Evolutionary conservation across 2,113 vertebrate genomes (phyloP), one percentile per base, ranked within the genome.

Genomic region (Mormyrus lacerda): DNA sequence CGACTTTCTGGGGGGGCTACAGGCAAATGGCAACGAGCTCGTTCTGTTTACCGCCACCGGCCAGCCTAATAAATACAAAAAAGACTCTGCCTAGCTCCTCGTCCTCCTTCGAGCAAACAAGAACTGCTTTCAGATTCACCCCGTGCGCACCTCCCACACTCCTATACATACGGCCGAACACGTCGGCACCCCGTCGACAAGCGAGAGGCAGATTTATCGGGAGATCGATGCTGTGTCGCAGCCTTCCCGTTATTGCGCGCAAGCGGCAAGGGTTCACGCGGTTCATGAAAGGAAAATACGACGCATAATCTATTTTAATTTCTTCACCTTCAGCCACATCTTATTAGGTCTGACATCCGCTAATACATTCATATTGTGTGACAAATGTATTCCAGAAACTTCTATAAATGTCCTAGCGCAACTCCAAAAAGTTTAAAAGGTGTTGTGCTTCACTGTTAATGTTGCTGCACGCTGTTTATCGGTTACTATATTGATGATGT

Each of bases 301-400:
- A 84, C 24, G 24, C 39, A 21, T 47, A 47, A 84, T 84, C 44
- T 24, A 84, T 84, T 47, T 84, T 84, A 84, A 84, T 84, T 84
- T 84, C 44, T 84, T 84, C 82, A 84, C 39, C 7, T 44, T 84
- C 82, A 35, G 7, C 39, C 82, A 24, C 44, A 84, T 84, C 82
- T 47, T 84, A 84, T 84, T 84, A 84, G 19, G 8, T n/a, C 82
- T 84, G 82, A 84, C 82, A 84, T 44, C 39, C 19, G 3, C 21
- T 84, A 47, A 84, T 84, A n/a, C 39, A 84, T 84, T 84, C 82
- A 84, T 84, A 47, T 45, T 3, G 21, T 47, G 82, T 84, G 82
- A 84, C 24, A 84, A 84, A 84, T 84, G 82, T n/a, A 84, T 84
- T 45, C 82, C n/a, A 84, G 24, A 84, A 84, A 84, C 17, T 69